Base-by-base conservation (phyloP, 1,140 invertebrate genomes). In the Drusus annulatus region DNA sequence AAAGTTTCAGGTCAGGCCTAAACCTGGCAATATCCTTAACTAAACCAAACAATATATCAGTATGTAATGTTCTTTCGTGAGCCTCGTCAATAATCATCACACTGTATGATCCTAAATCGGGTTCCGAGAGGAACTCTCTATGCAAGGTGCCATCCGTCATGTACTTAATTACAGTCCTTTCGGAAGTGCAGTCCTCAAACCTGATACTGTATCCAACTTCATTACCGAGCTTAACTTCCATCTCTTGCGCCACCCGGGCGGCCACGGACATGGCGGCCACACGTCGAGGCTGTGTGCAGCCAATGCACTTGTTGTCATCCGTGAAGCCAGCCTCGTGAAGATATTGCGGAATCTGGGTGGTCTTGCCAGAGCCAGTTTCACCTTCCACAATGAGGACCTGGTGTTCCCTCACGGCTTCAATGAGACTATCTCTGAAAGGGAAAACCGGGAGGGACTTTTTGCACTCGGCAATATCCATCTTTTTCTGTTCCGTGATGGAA, bases 251-350 rank as follows among this genome's bases (percentile, higher is more conserved):
- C 1, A 99, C 98, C 90, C 98, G 93, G 52, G 98, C 96, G 54
- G 98, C 97, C n/a, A 99, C 98, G 25, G 97, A 98, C 98, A 99
- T 99, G 10, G 98, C 97, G 52, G 98, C 98, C 25, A 99, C 98
- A 91, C 99, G 90, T 85, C 99, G 90, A 0, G 99, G 99, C 87
- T 99, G 97, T 5, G 98, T 99, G 89, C 97, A 99, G 0, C 96
- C 96, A 80, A 98, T 92, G 94, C 96, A 88, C 93, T 96, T 98
- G 17, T 93, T 93, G 86, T 95, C 93, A 62, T 93, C 89, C 8
- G 95, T 95, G 85, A 95, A 98, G 60, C 97, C 98, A 60, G 96
- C 95, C 86, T 99, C 96, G 86, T 97, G 92, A 0, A 99, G 90
- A 90, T 99, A 99, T 87, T 99, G 98, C 8, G 98, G 98, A 82